A percentile compares a stretch with the other conserved stretches of the same genome.
Evolutionary conservation across 2,113 vertebrate species (phyloP).

Genomic region (Nannospalax galili): DNA sequence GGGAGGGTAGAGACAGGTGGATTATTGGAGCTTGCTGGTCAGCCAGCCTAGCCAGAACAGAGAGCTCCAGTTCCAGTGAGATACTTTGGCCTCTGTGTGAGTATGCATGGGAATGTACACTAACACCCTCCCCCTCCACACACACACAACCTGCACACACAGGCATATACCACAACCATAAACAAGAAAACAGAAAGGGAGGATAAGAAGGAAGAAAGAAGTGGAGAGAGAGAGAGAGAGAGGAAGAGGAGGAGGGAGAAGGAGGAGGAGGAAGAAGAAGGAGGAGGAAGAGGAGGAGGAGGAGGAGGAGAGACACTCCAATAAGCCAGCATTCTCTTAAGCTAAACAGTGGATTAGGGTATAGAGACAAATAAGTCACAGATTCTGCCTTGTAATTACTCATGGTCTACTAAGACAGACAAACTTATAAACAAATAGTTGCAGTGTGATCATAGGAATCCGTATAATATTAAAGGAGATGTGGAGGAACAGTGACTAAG

Average conservation of each 20-base stretch:
- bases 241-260: rapidly evolving
- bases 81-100: neutral
- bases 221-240: neutral
- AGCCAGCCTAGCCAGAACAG: neutral
- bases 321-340: conserved; percentile 50
- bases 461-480: conserved; percentile 53
- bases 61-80: too few relatives aligned
- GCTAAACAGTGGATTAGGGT: conserved; percentile 1
- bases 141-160: neutral
- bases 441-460: neutral
- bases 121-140: neutral
- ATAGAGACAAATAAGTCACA: conserved; percentile 52
- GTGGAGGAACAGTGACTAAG: conserved; percentile 59
- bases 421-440: conserved; percentile 64
- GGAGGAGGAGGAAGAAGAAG: rapidly evolving
- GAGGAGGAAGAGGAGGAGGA: neutral
- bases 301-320: neutral
- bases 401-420: conserved; percentile 60
- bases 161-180: neutral
- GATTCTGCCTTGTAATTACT: conserved; percentile 58
- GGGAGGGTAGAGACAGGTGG: neutral
- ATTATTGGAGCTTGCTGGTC: neutral
- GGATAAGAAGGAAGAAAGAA: neutral
- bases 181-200: neutral
- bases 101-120: too few relatives aligned